A percentile compares a stretch with the other conserved stretches of the same genome.
Evolutionary conservation across 2,888 invertebrate genomes (phyloP).

Genomic region (Megaustenia siamemsis): DNA sequence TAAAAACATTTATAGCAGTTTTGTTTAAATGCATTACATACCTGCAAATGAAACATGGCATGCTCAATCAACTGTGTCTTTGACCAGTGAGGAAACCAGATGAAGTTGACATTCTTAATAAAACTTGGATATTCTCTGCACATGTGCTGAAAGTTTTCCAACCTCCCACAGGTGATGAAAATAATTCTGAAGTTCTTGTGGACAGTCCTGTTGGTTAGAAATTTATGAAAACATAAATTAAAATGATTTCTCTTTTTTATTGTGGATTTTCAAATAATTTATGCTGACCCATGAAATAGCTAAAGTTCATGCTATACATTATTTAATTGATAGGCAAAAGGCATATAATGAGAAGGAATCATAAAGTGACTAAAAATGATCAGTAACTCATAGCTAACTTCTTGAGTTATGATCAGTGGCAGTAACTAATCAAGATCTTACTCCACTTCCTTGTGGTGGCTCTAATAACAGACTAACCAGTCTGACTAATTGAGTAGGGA

Average conservation of each 20-base stretch:
- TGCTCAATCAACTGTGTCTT: constrained; percentile 77
- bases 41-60: constrained; percentile 76
- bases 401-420: no score
- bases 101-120: constrained; percentile 78
- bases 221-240: not conserved
- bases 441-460: no score
- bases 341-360: no score
- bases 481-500: no score
- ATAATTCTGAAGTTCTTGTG: constrained; percentile 79
- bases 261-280: not conserved
- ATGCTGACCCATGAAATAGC: no score
- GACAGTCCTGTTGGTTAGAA: constrained; percentile 71
- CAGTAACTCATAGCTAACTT: no score
- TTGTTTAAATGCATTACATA: constrained; percentile 58
- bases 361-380: no score
- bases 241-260: not conserved
- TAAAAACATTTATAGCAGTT: no score
- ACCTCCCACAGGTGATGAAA: constrained; percentile 73
- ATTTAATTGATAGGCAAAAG: no score
- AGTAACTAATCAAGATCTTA: no score
- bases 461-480: no score
- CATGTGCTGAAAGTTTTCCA: constrained; percentile 74
- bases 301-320: no score
- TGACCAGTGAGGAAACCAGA: constrained; percentile 80
- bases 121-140: constrained; percentile 77